A percentile compares a stretch with the other conserved stretches of the same genome.
These are phyloP conservation scores for Adelphocoris suturalis DNA, from an alignment of 2,888 invertebrate species.

Conservation along the genomic window DNA sequence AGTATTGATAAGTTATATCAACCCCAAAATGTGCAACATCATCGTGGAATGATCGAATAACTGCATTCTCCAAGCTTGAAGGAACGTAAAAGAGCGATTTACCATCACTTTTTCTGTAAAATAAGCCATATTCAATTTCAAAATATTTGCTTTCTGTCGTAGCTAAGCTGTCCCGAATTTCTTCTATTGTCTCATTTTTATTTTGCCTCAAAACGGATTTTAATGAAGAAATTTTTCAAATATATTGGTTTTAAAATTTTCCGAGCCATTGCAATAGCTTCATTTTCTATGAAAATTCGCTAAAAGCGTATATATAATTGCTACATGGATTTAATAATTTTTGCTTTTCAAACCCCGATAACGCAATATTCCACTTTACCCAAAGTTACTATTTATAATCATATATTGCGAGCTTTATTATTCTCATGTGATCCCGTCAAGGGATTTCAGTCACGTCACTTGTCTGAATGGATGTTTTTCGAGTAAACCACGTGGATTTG, in stretches of 20 bases:
- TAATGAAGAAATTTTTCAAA: no score
- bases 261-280: no score
- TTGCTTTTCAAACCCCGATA: no score
- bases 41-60: not conserved
- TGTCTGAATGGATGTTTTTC: not conserved
- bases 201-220: no score
- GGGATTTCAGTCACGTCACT: not conserved
- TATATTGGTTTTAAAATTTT: no score
- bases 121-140: not conserved
- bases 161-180: not conserved
- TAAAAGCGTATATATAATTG: no score
- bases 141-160: not conserved
- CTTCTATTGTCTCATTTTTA: not conserved
- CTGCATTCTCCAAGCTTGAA: not conserved
- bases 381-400: no score
- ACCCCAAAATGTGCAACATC: not conserved
- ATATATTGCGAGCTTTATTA: no score
- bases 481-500: not conserved
- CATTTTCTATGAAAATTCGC: no score
- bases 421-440: no score
- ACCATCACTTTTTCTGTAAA: not conserved
- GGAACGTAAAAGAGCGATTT: conserved; percentile 2
- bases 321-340: no score
- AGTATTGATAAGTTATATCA: not conserved
- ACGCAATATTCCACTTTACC: no score